phyloP scores from a whole-genome alignment of 2,888 invertebrate species.

The Ceratothoa steindachneri region DNA sequence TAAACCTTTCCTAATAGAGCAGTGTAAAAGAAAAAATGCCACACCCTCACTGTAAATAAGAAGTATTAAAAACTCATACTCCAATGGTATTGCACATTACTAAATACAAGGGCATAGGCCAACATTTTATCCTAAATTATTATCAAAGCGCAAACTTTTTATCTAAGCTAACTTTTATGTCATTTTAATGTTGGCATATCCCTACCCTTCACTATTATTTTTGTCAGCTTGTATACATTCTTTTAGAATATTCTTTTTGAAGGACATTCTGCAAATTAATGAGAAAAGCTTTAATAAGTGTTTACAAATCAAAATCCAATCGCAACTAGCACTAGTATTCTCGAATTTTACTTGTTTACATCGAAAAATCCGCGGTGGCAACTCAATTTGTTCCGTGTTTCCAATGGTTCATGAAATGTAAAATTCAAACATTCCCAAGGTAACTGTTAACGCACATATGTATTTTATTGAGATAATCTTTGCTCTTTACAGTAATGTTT shows the following conservation, averaged over 20 bases:
- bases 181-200: too few relatives aligned
- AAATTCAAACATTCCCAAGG: background rate
- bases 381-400: background rate
- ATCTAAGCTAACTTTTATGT: too few relatives aligned
- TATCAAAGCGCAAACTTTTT: too few relatives aligned
- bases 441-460: background rate
- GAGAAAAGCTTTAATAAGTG: background rate
- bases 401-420: background rate
- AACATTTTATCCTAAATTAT: too few relatives aligned
- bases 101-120: too few relatives aligned
- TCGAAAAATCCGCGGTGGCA: background rate
- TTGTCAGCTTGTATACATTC: background rate
- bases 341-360: background rate
- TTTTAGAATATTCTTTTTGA: background rate
- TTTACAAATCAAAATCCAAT: background rate
- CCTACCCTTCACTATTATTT: background rate
- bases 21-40: too few relatives aligned
- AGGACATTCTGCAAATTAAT: background rate
- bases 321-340: background rate
- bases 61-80: too few relatives aligned
- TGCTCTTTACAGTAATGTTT: too few relatives aligned
- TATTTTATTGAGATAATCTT: background rate
- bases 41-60: too few relatives aligned
- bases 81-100: too few relatives aligned
- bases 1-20: too few relatives aligned